Percentiles rank a stretch among this genome's conserved stretches.
Evolutionary conservation across 2,113 vertebrate species (phyloP).

Genomic region (Salminus brasiliensis): DNA sequence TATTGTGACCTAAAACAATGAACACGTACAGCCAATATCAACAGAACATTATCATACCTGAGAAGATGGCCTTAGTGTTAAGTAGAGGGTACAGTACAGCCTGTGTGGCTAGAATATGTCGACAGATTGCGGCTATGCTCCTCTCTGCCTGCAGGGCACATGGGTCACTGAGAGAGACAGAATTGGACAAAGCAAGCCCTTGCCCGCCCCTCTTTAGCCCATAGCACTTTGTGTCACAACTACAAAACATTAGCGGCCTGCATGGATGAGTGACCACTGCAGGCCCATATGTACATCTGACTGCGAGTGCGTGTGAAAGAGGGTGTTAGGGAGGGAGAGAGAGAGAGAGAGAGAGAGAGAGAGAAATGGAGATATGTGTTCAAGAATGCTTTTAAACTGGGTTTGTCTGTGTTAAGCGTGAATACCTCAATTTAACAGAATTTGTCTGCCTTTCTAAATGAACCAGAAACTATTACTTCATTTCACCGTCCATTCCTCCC

Average conservation of each 20-base stretch:
- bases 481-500: constrained; percentile 56
- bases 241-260: constrained; percentile 66
- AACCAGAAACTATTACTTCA: constrained; percentile 44
- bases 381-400: neutral
- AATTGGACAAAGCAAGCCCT: constrained; percentile 70
- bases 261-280: constrained; percentile 64
- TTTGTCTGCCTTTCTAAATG: constrained; percentile 33
- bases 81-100: neutral
- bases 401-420: neutral
- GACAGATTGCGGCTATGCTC: constrained; percentile 19
- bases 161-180: constrained; percentile 66
- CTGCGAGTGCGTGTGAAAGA: constrained; percentile 28
- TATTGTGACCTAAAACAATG: too few relatives aligned
- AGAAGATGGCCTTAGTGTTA: neutral
- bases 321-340: neutral
- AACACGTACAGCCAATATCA: neutral
- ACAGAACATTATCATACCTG: constrained; percentile 16
- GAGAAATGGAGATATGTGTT: constrained; percentile 6
- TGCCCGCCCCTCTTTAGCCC: constrained; percentile 69
- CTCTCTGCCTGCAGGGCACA: constrained; percentile 61
- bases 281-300: constrained; percentile 49
- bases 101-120: neutral
- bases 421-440: constrained; percentile 23
- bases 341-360: neutral
- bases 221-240: constrained; percentile 70